These are phyloP conservation scores for Neodiprion fabricii DNA, from an alignment of 1,140 invertebrate genomes.

Conservation along the genomic window DNA sequence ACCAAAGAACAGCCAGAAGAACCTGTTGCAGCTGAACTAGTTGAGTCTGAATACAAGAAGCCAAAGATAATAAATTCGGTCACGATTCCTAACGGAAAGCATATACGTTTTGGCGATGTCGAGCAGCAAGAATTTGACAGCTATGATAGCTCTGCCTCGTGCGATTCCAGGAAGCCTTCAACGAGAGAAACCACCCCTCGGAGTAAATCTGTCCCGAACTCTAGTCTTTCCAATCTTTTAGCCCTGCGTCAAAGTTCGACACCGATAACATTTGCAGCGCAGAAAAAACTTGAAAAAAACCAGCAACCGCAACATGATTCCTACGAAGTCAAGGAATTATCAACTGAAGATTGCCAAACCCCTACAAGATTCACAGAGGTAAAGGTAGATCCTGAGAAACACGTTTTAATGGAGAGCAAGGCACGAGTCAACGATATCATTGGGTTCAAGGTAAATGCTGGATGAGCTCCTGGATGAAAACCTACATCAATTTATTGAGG, in stretches of 20 bases:
- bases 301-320: neutral
- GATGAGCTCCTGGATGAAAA: neutral
- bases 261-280: slow-evolving; percentile 38
- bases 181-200: neutral
- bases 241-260: slow-evolving; percentile 37
- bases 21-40: slow-evolving; percentile 3
- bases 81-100: slow-evolving; percentile 35
- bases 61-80: slow-evolving; percentile 35
- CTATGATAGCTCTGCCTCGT: neutral
- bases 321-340: slow-evolving; percentile 3
- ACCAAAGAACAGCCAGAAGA: neutral
- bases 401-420: slow-evolving; percentile 22
- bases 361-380: neutral
- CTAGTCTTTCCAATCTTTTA: slow-evolving; percentile 35
- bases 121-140: slow-evolving; percentile 9
- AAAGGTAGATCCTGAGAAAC: slow-evolving; percentile 20
- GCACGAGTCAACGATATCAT: slow-evolving; percentile 33
- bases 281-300: slow-evolving; percentile 24
- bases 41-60: slow-evolving; percentile 25
- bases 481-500: slow-evolving; percentile 1
- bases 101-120: slow-evolving; percentile 38
- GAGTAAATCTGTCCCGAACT: neutral
- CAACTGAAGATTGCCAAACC: slow-evolving; percentile 5
- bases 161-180: neutral
- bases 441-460: slow-evolving; percentile 40